Evolutionary conservation across 1,140 invertebrate genomes (phyloP).

Genomic region (Pseudomyrmex cubaensis): DNA sequence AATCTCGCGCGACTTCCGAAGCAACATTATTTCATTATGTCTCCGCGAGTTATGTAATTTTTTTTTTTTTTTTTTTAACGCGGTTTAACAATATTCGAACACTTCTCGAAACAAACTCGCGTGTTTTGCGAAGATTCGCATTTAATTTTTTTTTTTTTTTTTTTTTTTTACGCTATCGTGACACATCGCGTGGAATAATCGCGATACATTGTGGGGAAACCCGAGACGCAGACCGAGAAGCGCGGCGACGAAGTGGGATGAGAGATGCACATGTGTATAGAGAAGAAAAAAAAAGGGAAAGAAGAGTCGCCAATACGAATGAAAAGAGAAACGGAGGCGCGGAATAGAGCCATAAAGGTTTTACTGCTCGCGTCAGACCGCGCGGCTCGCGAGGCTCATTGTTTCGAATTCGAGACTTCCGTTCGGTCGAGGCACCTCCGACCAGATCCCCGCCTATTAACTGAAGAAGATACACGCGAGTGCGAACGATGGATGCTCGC

Average conservation of each 20-base stretch:
- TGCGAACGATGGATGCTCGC: slow-evolving; percentile 32
- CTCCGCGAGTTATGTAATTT: too few relatives aligned
- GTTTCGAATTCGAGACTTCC: slow-evolving; percentile 60
- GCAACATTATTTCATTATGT: neutral
- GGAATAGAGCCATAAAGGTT: slow-evolving; percentile 56
- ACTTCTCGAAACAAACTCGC: neutral
- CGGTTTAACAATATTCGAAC: too few relatives aligned
- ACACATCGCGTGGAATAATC: slow-evolving; percentile 36
- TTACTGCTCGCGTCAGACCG: slow-evolving; percentile 60
- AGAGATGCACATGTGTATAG: neutral
- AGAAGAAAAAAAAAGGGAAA: neutral
- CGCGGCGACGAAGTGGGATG: neutral
- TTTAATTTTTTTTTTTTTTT: neutral
- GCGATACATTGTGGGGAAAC: neutral
- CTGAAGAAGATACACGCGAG: slow-evolving; percentile 56
- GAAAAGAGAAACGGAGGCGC: slow-evolving; percentile 50
- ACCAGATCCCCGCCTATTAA: slow-evolving; percentile 54
- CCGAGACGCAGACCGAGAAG: neutral
- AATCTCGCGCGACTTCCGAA: neutral
- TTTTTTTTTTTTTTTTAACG: too few relatives aligned
- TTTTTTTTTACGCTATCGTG: neutral
- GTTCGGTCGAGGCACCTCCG: slow-evolving; percentile 37
- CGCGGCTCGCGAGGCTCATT: slow-evolving; percentile 57
- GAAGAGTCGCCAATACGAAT: slow-evolving; percentile 31
- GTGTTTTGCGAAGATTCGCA: neutral